Conservation (phyloP, 2,888 invertebrate genomes). For the Habroteleia sp. region DNA sequence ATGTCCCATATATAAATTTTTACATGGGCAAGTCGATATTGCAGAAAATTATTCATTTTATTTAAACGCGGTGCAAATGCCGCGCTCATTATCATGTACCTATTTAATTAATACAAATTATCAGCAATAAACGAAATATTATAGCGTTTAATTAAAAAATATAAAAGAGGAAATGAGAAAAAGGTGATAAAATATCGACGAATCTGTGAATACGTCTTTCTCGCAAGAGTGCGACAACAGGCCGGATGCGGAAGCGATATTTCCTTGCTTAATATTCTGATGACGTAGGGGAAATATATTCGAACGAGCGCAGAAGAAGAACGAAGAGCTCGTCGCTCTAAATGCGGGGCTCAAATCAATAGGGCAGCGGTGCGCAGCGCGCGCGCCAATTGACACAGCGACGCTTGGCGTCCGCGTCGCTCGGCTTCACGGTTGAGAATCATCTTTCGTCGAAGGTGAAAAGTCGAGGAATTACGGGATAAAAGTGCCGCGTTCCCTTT, state of each 20-base stretch:
- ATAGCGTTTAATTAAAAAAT: too few relatives aligned
- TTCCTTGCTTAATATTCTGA: conserved; percentile 75
- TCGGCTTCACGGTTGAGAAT: conserved; percentile 49
- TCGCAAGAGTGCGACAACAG: conserved; percentile 26
- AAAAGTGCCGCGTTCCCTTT: conserved; percentile 67
- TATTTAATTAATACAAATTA: too few relatives aligned
- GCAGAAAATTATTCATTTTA: too few relatives aligned
- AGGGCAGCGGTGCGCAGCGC: conserved; percentile 61
- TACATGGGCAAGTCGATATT: too few relatives aligned
- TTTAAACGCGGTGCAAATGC: too few relatives aligned
- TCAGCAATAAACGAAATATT: too few relatives aligned
- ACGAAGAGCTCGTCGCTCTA: conserved; percentile 46
- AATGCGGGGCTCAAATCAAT: conserved; percentile 62
- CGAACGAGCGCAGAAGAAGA: conserved; percentile 51
- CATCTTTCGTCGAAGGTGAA: conserved; percentile 50
- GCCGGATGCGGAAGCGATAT: conserved; percentile 69
- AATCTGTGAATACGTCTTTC: too few relatives aligned
- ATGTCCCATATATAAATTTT: too few relatives aligned
- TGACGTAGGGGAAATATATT: conserved; percentile 71
- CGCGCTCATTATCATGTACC: too few relatives aligned
- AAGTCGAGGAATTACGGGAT: conserved; percentile 72
- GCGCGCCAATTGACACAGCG: conserved; percentile 47
- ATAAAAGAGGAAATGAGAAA: too few relatives aligned
- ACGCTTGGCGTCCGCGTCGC: conserved; percentile 18
- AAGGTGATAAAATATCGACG: too few relatives aligned